Base-by-base conservation (phyloP, 2,113 vertebrate genomes). In the Rynchops niger region DNA sequence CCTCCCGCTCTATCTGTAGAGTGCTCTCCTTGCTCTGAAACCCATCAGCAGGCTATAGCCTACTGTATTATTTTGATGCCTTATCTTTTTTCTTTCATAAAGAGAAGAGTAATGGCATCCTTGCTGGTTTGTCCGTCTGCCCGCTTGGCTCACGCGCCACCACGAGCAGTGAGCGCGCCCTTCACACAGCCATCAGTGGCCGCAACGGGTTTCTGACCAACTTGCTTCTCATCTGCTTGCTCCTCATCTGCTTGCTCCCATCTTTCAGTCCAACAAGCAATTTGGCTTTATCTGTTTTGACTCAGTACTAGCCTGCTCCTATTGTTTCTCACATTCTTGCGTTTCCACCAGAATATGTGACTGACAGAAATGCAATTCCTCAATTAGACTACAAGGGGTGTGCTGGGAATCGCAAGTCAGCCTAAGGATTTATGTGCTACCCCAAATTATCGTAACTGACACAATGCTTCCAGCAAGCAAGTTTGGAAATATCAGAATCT, bases 301-400 rank as follows among this genome's bases (percentile, higher is more conserved):
- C 78, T 92, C 86, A 84, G 70, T 92, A 58, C 7, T 1, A 74
- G 86, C 61, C 79, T 58, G 62, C 74, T 92, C 58, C 94, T 83
- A 94, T 97, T 97, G 93, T 97, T 97, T 73, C 94, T 90, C 90
- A 71, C 90, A 92, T 97, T 96, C 94, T 96, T 96, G 89, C 70
- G 14, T 91, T 94, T 96, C 70, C 82, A 96, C 73, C 76, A 70
- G 85, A 78, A 27, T 89, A 34, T 86, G 86, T 53, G 90, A 83
- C 70, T 70, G 90, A 95, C 88, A 91, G 92, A 93, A 95, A 91
- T 56, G 71, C 82, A 86, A 16, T 85, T 89, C 81, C 80, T 95
- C 88, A 92, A 63, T 97, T 88, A 87, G 84, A 86, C 85, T 94
- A 76, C 87, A 91, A 95, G 73, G 77, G 10, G 40, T 83, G 66